phyloP scores from a whole-genome alignment of 2,113 vertebrate species.

The Xenus cinereus region DNA sequence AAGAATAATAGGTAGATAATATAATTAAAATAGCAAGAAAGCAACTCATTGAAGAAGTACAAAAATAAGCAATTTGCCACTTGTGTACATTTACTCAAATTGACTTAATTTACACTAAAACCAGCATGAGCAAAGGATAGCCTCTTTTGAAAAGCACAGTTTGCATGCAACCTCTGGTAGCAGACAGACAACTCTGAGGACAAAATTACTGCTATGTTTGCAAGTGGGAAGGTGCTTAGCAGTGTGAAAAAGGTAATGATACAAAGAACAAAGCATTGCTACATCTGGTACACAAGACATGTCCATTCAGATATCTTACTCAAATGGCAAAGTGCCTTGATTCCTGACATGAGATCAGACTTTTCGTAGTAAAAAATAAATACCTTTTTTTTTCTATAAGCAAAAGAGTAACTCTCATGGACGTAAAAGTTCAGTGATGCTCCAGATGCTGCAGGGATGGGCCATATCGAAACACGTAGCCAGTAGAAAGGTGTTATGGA shows the following conservation, averaged over 20 bases:
- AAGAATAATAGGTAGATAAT: not conserved
- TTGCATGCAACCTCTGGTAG: not conserved
- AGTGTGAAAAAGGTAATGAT: not conserved
- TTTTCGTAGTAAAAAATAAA: not conserved
- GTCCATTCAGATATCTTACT: not conserved
- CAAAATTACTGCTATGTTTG: not conserved
- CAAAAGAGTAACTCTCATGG: not conserved
- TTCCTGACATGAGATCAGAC: not conserved
- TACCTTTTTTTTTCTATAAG: not conserved
- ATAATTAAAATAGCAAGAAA: not conserved
- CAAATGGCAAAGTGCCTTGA: not conserved
- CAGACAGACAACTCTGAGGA: not conserved
- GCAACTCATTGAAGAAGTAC: not conserved
- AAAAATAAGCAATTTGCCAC: not conserved
- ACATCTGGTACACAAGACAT: not conserved
- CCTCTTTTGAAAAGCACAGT: not conserved
- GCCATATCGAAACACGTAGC: not conserved
- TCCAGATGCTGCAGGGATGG: not conserved
- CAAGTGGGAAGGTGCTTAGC: not conserved
- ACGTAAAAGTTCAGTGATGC: not conserved
- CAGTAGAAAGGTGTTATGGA: not conserved
- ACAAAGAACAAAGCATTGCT: not conserved
- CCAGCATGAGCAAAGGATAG: not conserved
- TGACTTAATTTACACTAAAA: not conserved
- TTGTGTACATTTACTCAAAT: not conserved